These are phyloP conservation scores for Drosophila kikkawai DNA, from an alignment of 1,140 invertebrate genomes.

Conservation along the genomic window DNA sequence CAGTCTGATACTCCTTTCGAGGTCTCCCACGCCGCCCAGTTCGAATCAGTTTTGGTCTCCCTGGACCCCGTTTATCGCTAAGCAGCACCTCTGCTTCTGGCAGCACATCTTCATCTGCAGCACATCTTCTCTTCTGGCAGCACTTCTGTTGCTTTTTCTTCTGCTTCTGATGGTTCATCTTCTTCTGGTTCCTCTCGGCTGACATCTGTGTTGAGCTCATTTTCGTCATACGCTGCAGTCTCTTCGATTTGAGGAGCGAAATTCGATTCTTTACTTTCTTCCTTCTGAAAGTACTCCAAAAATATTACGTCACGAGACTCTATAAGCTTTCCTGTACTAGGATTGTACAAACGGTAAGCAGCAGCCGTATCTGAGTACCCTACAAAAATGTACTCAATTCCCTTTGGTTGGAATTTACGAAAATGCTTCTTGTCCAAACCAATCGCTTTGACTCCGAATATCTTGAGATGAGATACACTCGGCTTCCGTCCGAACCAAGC, in stretches of 20 bases:
- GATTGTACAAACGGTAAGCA: too few relatives aligned
- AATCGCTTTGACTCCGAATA: too few relatives aligned
- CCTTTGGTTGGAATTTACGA: not conserved
- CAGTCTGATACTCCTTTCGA: too few relatives aligned
- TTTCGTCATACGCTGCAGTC: not conserved
- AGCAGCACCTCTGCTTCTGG: not conserved
- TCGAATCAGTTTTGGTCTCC: too few relatives aligned
- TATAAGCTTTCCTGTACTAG: too few relatives aligned
- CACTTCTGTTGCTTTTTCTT: too few relatives aligned
- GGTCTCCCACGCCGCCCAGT: too few relatives aligned
- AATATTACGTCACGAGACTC: not conserved
- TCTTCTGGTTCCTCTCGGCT: not conserved
- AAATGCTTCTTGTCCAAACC: not conserved
- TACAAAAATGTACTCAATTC: too few relatives aligned
- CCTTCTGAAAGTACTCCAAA: not conserved
- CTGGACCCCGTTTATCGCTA: not conserved
- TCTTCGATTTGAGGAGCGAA: not conserved
- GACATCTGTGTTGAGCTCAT: not conserved
- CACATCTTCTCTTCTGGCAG: conserved; percentile 8
- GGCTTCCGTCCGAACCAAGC: too few relatives aligned
- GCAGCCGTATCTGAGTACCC: not conserved
- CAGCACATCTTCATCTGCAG: not conserved
- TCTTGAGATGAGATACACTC: too few relatives aligned
- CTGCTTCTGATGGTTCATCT: too few relatives aligned
- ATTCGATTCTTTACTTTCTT: not conserved